phyloP scores from a whole-genome alignment of 2,797 vertebrate species.

The Hozukius guyotensis region DNA sequence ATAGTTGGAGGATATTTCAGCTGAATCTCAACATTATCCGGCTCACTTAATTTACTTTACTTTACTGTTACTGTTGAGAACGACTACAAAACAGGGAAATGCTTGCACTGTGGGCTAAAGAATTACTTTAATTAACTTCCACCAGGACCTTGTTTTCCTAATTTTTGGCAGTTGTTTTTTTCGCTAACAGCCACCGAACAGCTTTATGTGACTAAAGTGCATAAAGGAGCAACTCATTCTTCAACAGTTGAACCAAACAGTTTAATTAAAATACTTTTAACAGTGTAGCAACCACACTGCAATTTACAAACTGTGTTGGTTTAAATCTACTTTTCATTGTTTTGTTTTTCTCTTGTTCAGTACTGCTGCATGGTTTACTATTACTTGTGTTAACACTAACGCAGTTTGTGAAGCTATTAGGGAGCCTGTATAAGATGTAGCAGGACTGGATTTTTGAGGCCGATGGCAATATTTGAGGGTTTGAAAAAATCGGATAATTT shows the following conservation, averaged over 20 bases:
- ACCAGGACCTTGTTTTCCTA: neutral
- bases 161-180: neutral
- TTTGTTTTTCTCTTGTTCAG: neutral
- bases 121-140: constrained; percentile 24
- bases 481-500: neutral
- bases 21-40: neutral
- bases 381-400: neutral
- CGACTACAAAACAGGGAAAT: neutral
- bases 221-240: neutral
- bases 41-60: neutral
- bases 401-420: neutral
- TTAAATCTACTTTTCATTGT: neutral
- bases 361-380: neutral
- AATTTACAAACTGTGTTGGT: neutral
- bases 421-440: neutral
- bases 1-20: neutral
- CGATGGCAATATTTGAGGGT: neutral
- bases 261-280: constrained; percentile 2
- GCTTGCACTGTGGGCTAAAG: neutral
- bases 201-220: neutral
- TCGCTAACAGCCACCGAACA: neutral
- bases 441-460: neutral
- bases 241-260: neutral
- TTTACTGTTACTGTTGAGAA: neutral
- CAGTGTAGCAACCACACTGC: no score